Conservation (phyloP, 2,113 vertebrate genomes). For the Macrotus californicus region DNA sequence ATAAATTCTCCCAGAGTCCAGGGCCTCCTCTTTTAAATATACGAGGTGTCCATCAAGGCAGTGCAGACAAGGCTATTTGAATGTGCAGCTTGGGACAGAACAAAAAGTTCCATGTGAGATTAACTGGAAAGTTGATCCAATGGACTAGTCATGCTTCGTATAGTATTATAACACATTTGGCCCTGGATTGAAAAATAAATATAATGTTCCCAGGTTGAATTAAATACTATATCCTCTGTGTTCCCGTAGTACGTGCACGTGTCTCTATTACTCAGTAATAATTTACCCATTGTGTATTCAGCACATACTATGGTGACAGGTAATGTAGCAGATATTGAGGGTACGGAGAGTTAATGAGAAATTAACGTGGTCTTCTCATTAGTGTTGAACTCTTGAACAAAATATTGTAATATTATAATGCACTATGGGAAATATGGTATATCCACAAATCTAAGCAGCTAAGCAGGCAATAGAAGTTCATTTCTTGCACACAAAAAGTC, state of each 20-base stretch:
- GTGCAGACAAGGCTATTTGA: neutral
- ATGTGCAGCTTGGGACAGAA: neutral
- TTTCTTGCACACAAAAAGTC: neutral
- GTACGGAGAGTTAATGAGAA: neutral
- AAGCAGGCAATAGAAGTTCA: neutral
- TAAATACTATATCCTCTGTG: neutral
- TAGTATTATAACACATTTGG: neutral
- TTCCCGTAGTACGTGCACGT: neutral
- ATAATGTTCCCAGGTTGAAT: neutral
- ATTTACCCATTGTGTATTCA: neutral
- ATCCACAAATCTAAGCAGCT: neutral
- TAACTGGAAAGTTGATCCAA: constrained; percentile 28
- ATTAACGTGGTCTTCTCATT: neutral
- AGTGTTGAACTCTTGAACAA: neutral
- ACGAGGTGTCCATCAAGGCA: constrained; percentile 16
- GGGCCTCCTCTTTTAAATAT: constrained; percentile 41
- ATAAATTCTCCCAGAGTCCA: constrained; percentile 33
- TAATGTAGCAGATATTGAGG: neutral
- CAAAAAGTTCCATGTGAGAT: neutral
- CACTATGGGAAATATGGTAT: neutral
- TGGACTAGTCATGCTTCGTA: neutral
- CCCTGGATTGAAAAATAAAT: constrained; percentile 1
- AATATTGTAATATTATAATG: neutral
- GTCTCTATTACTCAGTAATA: neutral
- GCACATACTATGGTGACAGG: neutral